Percentiles rank a stretch among this genome's conserved stretches.
Evolutionary conservation across 1,140 invertebrate species (phyloP).

Genomic region (Polypedilum pembai): DNA sequence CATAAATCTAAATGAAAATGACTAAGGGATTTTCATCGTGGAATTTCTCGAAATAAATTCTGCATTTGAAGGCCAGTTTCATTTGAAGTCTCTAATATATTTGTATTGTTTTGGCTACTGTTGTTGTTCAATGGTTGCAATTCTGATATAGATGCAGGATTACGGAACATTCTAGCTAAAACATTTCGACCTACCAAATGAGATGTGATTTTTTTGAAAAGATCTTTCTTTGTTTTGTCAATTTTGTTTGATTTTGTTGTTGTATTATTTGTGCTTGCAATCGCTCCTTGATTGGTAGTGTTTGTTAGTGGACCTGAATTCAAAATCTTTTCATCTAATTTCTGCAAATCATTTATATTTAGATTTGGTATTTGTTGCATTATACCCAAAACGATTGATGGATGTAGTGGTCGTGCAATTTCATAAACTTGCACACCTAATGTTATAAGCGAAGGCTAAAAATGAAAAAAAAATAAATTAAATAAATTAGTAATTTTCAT

Average conservation of each 20-base stretch:
- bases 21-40: neutral
- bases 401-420: conserved; percentile 64
- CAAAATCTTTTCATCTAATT: conserved; percentile 73
- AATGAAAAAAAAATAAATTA: conserved; percentile 33
- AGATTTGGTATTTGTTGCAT: conserved; percentile 70
- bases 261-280: conserved; percentile 43
- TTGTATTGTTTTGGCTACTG: neutral
- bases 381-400: conserved; percentile 54
- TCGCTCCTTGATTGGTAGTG: neutral
- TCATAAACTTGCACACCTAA: conserved; percentile 64
- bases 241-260: conserved; percentile 66
- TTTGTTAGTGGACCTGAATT: neutral
- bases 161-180: neutral
- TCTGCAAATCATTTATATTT: conserved; percentile 65
- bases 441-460: conserved; percentile 39
- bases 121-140: conserved; percentile 2
- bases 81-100: neutral
- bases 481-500: conserved; percentile 31
- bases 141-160: neutral
- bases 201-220: conserved; percentile 80
- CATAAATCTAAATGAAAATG: too few species aligned
- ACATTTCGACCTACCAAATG: conserved; percentile 38
- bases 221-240: conserved; percentile 81
- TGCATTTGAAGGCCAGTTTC: neutral
- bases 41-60: neutral